Conservation (phyloP, 2,797 vertebrate genomes). For the Gastrophryne carolinensis region DNA sequence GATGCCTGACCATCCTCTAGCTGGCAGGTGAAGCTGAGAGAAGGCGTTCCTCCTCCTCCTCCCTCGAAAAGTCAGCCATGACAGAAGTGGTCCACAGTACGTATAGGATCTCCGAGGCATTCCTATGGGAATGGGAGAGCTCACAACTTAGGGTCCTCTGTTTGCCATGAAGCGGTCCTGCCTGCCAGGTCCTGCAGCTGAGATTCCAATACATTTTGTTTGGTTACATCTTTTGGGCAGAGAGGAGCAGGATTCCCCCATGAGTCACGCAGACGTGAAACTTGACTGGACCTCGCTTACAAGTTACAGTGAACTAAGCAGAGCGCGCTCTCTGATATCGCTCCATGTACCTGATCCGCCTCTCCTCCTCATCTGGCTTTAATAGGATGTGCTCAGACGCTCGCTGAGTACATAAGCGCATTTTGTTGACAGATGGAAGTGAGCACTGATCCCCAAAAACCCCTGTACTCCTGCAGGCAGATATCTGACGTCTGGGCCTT, state of each 20-base stretch:
- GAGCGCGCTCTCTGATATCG: background rate
- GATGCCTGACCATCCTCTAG: no score
- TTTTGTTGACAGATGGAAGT: background rate
- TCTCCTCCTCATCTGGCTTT: background rate
- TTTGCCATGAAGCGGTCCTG: background rate
- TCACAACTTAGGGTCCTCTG: background rate
- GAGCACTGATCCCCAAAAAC: background rate
- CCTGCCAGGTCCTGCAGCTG: background rate
- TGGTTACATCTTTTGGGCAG: conserved; percentile 29
- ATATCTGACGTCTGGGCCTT: background rate
- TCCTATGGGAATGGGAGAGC: no score
- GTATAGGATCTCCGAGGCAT: no score
- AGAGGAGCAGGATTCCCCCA: conserved; percentile 19
- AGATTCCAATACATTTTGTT: conserved; percentile 22
- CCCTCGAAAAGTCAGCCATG: no score
- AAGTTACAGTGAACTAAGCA: background rate
- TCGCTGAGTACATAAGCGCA: background rate
- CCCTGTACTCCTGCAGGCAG: background rate
- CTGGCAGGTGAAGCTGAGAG: no score
- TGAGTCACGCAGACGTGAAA: conserved; percentile 23
- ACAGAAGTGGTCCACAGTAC: no score
- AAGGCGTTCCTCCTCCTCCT: no score
- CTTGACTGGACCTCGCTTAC: conserved; percentile 7
- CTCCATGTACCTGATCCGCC: background rate
- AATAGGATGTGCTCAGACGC: background rate